Evolutionary conservation across 2,888 invertebrate species (phyloP), one percentile per base, ranked within the genome.

Genomic region (Ichneumoninae sp.): DNA sequence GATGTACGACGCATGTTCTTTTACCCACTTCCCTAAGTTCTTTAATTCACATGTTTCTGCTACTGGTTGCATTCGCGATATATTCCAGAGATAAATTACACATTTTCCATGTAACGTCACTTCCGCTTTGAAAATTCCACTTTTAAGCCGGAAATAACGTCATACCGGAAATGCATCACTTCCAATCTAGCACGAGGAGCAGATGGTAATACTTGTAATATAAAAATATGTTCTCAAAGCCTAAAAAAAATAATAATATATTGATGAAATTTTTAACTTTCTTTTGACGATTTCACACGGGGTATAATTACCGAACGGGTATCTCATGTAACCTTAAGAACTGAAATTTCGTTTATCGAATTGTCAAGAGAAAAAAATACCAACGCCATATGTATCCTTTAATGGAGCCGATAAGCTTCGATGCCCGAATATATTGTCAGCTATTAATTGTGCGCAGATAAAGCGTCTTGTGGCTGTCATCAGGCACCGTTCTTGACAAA

Each of bases 361-460:
- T 80, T 68, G 33, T 26, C 44, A 57, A 76, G 8, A 44, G 47
- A 69, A 65, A 54, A 52, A 82, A 89, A 75, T 85, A 80, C 90
- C 89, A 89, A 90, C 88, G 84, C 54, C 79, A 85, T 78, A 86
- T 87, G 90, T 90, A 88, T 70, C 84, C 87, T 90, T 90, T 91
- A 90, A 91, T 91, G 91, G 90, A 87, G 78, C 78, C 86, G 91
- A 91, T 91, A 91, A 91, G 89, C 72, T 62, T 70, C 62, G 83
- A 83, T 71, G 83, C 78, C 86, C 81, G 85, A 85, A 87, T 86
- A 90, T 91, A 91, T 91, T 90, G 90, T 89, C 90, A 89, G 88
- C 91, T 90, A 92, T 92, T 89, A 91, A 89, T 92, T 91, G 92
- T 89, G 82, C 84, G 85, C 89, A 89, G 91, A 92, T 92, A 91